A percentile compares a stretch with the other conserved stretches of the same genome.
Evolutionary conservation across 2,113 vertebrate species (phyloP).

Genomic region (Cebus imitator): DNA sequence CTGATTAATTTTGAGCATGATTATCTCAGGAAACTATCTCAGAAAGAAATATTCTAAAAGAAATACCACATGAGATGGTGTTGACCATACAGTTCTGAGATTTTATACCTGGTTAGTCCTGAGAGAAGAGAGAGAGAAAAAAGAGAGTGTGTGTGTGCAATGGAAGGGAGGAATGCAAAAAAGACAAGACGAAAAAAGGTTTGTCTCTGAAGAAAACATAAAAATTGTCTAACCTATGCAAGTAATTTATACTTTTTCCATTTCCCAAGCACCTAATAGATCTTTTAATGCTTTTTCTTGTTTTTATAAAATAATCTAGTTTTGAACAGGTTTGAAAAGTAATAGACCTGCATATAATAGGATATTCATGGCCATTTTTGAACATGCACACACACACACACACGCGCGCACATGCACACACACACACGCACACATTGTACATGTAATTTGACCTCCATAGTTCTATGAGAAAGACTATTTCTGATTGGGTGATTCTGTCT

Average conservation of each 20-base stretch:
- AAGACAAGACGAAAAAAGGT: background rate
- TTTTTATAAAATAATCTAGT: conserved; percentile 27
- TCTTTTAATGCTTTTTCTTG: conserved; percentile 7
- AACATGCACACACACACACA: conserved; percentile 29
- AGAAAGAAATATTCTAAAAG: conserved; percentile 6
- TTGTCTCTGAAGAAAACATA: conserved; percentile 1
- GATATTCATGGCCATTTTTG: conserved; percentile 47
- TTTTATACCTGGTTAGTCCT: background rate
- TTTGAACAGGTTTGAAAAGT: conserved; percentile 27
- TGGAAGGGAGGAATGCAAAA: background rate
- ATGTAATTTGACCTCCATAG: conserved; percentile 60
- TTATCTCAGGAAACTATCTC: background rate
- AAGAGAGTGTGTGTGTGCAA: no score
- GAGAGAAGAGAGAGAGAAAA: background rate
- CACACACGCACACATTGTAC: background rate
- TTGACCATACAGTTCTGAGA: background rate
- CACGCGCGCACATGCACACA: background rate
- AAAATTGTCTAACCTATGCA: conserved; percentile 33
- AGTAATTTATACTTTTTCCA: conserved; percentile 58
- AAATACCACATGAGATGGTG: background rate
- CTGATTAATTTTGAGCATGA: conserved; percentile 16
- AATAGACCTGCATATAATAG: conserved; percentile 40
- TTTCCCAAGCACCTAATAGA: conserved; percentile 44
- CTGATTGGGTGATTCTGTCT: conserved; percentile 52
- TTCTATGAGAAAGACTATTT: conserved; percentile 54